Conservation (phyloP, 2,797 vertebrate genomes). For the Fundulus diaphanus region DNA sequence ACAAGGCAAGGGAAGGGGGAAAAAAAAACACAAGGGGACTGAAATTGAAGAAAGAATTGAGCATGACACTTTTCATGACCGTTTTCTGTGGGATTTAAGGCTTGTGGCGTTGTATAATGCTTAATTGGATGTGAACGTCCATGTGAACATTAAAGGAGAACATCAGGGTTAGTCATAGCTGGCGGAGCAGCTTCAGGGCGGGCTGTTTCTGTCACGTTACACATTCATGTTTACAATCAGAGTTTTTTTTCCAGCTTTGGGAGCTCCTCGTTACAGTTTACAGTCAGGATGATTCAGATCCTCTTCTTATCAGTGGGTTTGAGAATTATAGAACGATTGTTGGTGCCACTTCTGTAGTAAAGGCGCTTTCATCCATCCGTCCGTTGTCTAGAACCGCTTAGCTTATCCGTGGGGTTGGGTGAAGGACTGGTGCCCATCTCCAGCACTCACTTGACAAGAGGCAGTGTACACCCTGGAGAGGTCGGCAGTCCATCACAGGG, state of each 20-base stretch:
- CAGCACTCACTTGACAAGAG: too few relatives aligned
- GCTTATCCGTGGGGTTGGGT: too few relatives aligned
- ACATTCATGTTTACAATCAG: constrained; percentile 9
- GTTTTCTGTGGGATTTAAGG: constrained; percentile 11
- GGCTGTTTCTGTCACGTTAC: neutral
- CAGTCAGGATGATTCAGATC: constrained; percentile 28
- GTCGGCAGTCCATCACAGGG: too few relatives aligned
- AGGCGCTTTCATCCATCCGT: too few relatives aligned
- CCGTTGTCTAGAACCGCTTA: too few relatives aligned
- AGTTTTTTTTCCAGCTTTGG: neutral
- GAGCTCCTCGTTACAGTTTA: constrained; percentile 24
- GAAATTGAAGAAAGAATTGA: neutral
- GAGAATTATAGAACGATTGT: constrained; percentile 12
- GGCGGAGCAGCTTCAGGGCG: constrained; percentile 18
- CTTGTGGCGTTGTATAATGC: neutral
- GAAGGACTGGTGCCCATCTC: neutral
- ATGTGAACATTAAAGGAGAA: constrained; percentile 26
- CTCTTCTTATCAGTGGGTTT: constrained; percentile 9
- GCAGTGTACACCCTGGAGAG: too few relatives aligned
- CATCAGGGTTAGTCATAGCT: constrained; percentile 12
- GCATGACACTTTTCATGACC: constrained; percentile 18
- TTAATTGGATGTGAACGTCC: constrained; percentile 37
- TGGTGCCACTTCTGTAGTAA: neutral
- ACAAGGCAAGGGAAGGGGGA: neutral
- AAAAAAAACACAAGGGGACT: neutral